Percentiles rank a stretch among this genome's conserved stretches.
Conservation (phyloP, 2,888 invertebrate genomes). For the Erpobdella octoculata region DNA sequence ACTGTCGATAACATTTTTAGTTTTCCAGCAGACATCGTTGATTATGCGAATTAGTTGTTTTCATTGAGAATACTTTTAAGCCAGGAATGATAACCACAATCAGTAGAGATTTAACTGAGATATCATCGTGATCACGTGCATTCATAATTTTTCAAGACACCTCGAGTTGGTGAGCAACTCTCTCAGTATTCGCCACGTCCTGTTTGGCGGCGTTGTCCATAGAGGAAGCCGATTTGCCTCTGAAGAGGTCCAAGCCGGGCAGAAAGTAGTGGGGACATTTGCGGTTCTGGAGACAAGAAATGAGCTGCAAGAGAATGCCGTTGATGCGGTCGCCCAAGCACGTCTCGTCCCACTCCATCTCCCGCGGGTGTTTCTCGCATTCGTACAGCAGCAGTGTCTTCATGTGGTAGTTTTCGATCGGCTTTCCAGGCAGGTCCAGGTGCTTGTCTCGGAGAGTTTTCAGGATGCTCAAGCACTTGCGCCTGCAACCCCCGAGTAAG, state of each 20-base stretch:
- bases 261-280: conserved; percentile 90
- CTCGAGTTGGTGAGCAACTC: conserved; percentile 83
- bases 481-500: conserved; percentile 75
- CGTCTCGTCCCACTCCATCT: conserved; percentile 84
- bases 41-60: too few relatives aligned
- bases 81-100: too few relatives aligned
- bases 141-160: conserved; percentile 76
- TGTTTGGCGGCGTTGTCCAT: conserved; percentile 87
- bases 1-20: too few relatives aligned
- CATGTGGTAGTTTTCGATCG: conserved; percentile 77
- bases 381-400: conserved; percentile 79
- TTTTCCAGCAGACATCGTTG: too few relatives aligned
- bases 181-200: conserved; percentile 82
- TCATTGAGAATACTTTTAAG: too few relatives aligned
- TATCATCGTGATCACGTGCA: not conserved
- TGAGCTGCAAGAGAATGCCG: conserved; percentile 85
- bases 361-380: conserved; percentile 88
- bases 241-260: conserved; percentile 82
- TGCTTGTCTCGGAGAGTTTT: conserved; percentile 84
- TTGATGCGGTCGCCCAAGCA: conserved; percentile 82
- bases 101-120: too few relatives aligned
- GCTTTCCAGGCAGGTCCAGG: conserved; percentile 69
- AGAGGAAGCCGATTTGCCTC: conserved; percentile 73
- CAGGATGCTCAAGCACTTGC: conserved; percentile 75
- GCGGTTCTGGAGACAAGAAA: conserved; percentile 86